phyloP scores from a whole-genome alignment of 2,888 invertebrate species.

The Tetranychus piercei region DNA sequence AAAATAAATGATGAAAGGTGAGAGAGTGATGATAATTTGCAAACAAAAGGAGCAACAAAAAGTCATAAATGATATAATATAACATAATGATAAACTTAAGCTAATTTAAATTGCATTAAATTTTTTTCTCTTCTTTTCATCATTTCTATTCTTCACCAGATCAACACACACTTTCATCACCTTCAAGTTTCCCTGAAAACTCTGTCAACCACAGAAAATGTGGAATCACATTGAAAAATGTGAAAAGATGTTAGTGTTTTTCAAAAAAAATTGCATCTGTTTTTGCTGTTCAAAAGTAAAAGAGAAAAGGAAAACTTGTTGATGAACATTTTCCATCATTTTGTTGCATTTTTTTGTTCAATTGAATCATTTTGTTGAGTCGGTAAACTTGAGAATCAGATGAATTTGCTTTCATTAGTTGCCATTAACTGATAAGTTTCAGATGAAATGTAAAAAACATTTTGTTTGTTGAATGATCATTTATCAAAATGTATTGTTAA shows the following conservation, averaged over 20 bases:
- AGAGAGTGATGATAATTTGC: not conserved
- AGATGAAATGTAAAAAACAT: not conserved
- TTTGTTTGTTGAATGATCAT: not conserved
- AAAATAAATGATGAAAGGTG: not conserved
- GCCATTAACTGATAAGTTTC: not conserved
- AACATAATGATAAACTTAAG: not conserved
- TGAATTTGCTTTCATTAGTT: too few species aligned
- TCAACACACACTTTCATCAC: not conserved
- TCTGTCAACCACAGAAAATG: not conserved
- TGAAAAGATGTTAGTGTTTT: not conserved
- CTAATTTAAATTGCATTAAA: slow-evolving; percentile 1
- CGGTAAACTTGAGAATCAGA: too few species aligned
- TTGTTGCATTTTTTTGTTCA: too few species aligned
- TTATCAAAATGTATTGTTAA: not conserved
- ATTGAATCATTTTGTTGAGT: too few species aligned
- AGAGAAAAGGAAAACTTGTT: not conserved
- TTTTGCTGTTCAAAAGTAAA: not conserved
- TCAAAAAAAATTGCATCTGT: not conserved
- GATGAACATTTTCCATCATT: not conserved
- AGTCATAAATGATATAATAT: not conserved
- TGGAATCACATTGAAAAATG: not conserved
- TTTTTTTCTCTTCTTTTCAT: not conserved
- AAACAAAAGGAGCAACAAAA: not conserved
- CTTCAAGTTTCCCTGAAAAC: not conserved
- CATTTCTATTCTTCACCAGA: not conserved